Percentiles rank a stretch among this genome's conserved stretches.
phyloP scores from a whole-genome alignment of 2,113 vertebrate species.

The Gadus chalcogrammus region DNA sequence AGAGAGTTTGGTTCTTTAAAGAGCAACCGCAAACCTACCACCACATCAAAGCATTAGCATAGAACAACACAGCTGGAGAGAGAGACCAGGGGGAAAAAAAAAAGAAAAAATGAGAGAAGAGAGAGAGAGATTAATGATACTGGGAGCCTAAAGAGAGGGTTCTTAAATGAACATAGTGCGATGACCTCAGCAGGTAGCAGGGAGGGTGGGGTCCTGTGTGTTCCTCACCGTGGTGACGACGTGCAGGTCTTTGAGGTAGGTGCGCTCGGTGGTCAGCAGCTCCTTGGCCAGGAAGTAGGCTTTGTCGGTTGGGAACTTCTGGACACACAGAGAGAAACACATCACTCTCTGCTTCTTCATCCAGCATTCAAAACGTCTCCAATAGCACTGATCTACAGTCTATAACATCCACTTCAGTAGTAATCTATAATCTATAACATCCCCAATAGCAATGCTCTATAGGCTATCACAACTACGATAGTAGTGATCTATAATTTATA shows the following conservation, averaged over 20 bases:
- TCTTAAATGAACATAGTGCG: not conserved
- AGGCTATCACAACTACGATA: too few species aligned
- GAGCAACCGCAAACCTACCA: too few species aligned
- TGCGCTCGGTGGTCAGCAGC: slow-evolving; percentile 86
- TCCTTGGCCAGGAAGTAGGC: slow-evolving; percentile 96
- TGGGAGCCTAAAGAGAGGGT: not conserved
- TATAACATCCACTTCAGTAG: too few species aligned
- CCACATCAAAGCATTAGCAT: too few species aligned
- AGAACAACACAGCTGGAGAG: not conserved
- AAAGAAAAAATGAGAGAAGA: not conserved
- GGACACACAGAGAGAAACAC: slow-evolving; percentile 54
- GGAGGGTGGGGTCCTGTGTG: too few species aligned
- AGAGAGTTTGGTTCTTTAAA: too few species aligned
- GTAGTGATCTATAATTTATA: too few species aligned
- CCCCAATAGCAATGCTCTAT: too few species aligned
- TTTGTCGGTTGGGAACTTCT: slow-evolving; percentile 92
- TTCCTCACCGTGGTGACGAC: slow-evolving; percentile 84
- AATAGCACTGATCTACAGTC: too few species aligned
- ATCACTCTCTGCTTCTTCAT: not conserved
- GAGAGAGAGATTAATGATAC: not conserved
- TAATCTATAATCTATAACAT: too few species aligned
- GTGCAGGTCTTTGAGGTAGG: slow-evolving; percentile 92
- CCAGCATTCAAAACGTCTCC: not conserved
- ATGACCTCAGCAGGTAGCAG: too few species aligned
- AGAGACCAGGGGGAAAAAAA: slow-evolving; percentile 4